Percentiles rank a stretch among this genome's conserved stretches.
Conservation (phyloP, 2,888 invertebrate species). For the Hartigia nigra region DNA sequence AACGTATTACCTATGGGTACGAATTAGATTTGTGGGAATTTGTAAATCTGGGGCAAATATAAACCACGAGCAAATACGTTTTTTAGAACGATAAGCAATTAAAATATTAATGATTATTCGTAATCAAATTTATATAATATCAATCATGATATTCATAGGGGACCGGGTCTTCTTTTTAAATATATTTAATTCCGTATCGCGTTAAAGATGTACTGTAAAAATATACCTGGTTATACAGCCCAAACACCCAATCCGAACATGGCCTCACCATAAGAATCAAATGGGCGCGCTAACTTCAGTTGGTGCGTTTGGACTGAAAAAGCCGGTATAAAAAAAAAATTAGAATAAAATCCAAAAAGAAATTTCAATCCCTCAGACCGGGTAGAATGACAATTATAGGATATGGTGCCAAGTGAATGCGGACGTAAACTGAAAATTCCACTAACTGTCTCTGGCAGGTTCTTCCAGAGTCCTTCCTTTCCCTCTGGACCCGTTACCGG, state of each 20-base stretch:
- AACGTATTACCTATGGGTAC: background rate
- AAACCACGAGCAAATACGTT: background rate
- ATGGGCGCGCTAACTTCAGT: background rate
- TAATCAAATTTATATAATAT: background rate
- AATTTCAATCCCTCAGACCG: background rate
- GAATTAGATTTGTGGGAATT: background rate
- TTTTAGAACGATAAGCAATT: background rate
- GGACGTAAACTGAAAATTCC: constrained; percentile 17
- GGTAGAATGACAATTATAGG: background rate
- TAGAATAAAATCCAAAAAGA: background rate
- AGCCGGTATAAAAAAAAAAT: background rate
- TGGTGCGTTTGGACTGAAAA: too few species aligned
- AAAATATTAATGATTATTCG: background rate
- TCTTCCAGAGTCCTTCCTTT: constrained; percentile 9
- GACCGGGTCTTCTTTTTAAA: background rate
- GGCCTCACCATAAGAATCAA: background rate
- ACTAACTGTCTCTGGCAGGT: constrained; percentile 20
- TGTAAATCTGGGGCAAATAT: background rate
- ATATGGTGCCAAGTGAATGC: constrained; percentile 1
- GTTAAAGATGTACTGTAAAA: background rate
- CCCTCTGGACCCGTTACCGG: constrained; percentile 11
- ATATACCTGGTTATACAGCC: background rate
- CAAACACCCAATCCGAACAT: background rate
- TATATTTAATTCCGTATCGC: background rate
- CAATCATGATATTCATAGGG: background rate